A percentile compares a stretch with the other conserved stretches of the same genome.
These are phyloP conservation scores for Hoplodrina ambigua DNA, from an alignment of 2,888 invertebrate genomes.

Conservation along the genomic window DNA sequence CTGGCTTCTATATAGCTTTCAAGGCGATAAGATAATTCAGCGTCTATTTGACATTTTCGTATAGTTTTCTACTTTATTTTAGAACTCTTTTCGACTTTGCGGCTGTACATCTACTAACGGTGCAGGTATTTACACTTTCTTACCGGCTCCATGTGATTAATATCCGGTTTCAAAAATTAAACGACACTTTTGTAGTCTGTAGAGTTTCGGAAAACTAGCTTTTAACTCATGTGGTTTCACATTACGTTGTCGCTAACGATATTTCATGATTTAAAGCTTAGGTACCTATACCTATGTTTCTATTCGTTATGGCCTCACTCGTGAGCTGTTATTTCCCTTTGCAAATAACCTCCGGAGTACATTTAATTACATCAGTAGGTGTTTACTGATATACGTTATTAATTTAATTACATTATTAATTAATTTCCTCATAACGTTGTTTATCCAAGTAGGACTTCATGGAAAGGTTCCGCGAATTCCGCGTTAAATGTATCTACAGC, in stretches of 20 bases:
- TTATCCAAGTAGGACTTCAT: slow-evolving; percentile 16
- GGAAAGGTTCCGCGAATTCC: slow-evolving; percentile 14
- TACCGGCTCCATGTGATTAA: slow-evolving; percentile 17
- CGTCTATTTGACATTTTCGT: slow-evolving; percentile 8
- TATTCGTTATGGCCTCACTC: neutral
- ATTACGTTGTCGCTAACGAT: neutral
- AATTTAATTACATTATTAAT: slow-evolving; percentile 15
- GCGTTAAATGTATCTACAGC: slow-evolving; percentile 7
- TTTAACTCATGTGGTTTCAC: neutral
- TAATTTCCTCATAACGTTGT: slow-evolving; percentile 14
- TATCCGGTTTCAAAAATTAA: slow-evolving; percentile 15
- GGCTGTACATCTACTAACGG: neutral
- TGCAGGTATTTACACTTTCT: slow-evolving; percentile 39
- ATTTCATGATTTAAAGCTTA: neutral
- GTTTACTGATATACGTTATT: neutral
- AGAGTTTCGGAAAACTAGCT: slow-evolving; percentile 7
- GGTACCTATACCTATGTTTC: neutral
- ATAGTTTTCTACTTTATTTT: slow-evolving; percentile 24
- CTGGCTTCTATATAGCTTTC: slow-evolving; percentile 32
- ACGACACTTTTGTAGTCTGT: neutral
- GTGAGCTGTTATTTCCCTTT: neutral
- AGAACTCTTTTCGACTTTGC: slow-evolving; percentile 24
- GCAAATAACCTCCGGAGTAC: neutral
- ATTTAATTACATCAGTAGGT: neutral
- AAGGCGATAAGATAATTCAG: slow-evolving; percentile 32